phyloP scores from a whole-genome alignment of 2,888 invertebrate species.

The Pseudoips prasinana region DNA sequence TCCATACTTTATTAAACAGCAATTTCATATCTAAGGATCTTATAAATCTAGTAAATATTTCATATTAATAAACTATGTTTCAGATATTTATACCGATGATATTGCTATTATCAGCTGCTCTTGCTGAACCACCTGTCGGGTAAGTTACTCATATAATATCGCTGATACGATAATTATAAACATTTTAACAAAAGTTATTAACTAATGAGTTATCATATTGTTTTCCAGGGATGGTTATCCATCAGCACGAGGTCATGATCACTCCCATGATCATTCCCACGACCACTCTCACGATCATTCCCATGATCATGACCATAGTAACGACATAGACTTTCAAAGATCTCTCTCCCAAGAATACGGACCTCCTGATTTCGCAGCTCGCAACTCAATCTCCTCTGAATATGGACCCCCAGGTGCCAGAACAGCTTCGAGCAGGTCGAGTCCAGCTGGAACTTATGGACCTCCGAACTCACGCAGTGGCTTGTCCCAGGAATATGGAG shows the following conservation, averaged over 20 bases:
- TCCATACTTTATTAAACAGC: too few relatives aligned
- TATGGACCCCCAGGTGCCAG: constrained; percentile 39
- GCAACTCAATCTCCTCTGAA: constrained; percentile 31
- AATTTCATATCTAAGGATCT: too few relatives aligned
- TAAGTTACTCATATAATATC: too few relatives aligned
- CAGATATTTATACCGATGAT: constrained; percentile 54
- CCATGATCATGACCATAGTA: constrained; percentile 17
- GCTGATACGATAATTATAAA: too few relatives aligned
- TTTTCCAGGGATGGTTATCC: constrained; percentile 46
- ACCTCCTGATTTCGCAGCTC: constrained; percentile 31
- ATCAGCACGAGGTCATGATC: constrained; percentile 38
- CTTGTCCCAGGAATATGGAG: constrained; percentile 40
- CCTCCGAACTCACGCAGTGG: constrained; percentile 15
- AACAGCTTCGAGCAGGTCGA: constrained; percentile 14
- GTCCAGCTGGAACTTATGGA: constrained; percentile 28
- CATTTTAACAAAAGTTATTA: too few relatives aligned
- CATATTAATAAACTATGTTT: too few relatives aligned
- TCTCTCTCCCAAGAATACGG: constrained; percentile 44
- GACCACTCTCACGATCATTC: constrained; percentile 25
- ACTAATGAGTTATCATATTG: too few relatives aligned
- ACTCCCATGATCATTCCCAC: constrained; percentile 17
- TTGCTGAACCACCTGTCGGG: constrained; percentile 61
- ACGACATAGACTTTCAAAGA: constrained; percentile 38
- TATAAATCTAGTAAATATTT: too few relatives aligned
- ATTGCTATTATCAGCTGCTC: constrained; percentile 40